Evolutionary conservation across 2,797 vertebrate species (phyloP), one percentile per base, ranked within the genome.

Genomic region (Hirundo rustica): DNA sequence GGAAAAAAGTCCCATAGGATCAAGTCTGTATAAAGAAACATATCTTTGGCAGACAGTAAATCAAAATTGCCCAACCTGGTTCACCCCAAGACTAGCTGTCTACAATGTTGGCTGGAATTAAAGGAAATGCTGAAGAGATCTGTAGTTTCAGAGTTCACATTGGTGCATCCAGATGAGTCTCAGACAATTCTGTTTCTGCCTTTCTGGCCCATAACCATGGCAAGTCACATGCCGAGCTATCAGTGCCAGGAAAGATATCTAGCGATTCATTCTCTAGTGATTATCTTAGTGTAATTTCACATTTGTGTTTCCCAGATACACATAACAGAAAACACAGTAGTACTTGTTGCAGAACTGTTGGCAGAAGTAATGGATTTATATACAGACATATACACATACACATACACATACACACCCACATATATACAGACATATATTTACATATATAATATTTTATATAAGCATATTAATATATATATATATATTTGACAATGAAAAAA

Each of bases 331-430:
- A 76, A 91, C 47, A 92, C 40, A 67, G 48, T 61, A 85, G 67
- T 93, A 66, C 38, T 94, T 95, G n/a, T 89, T 94, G 70, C 53
- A 71, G 57, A 74, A 7, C 19, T 90, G 38, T 40, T 72, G 40
- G 38, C 60, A 75, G 61, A 88, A 95, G 89, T 48, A 5, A 71
- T 54, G 81, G 75, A 95, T 96, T 97, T 89, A 91, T 40, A 60
- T 67, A 27, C 3, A 44, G 21, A 32, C 77, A 93, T 12, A 12
- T 10, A 36, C 7, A 61, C 4, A 19, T 34, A 38, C 36, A 38
- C 36, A 38, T 38, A 38, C 10, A 38, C 10, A 38, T 10, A 38
- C 36, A 38, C 36, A 10, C 10, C 10, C 36, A 36, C 36, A 15
- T 12, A 48, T 21, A 22, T 30, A 42, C 83, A 93, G 9, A 7